Evolutionary conservation across 2,113 vertebrate species (phyloP), one percentile per base, ranked within the genome.

Genomic region (Sminthopsis crassicaudata): DNA sequence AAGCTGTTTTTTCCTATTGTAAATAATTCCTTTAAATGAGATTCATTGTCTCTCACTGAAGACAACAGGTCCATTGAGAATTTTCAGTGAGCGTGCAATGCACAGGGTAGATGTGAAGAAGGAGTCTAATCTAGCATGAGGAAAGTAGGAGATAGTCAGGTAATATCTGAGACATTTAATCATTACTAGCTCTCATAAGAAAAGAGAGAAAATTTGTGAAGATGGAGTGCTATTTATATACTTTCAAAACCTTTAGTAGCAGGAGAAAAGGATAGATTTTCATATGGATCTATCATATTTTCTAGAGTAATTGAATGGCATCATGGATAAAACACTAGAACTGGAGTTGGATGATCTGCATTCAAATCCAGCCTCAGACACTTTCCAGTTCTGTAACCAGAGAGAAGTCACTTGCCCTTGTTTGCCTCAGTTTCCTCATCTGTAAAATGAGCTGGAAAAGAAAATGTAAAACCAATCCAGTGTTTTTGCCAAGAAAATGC

Each of bases 21-120:
- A 98, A 98, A 97, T 98, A 98, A 98, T 98, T 96, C 94, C 95
- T 97, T 98, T 98, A 98, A 98, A 98, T 97, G 98, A 98, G 95
- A 90, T 67, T 54, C 94, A 98, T 98, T 98, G 98, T 98, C 96
- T 98, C 96, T 96, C 2, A 90, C 46, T 92, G 57, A 89, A 98
- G 91, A 98, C 98, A 99, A 98, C 96, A 98, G 96, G 55, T 97
- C 94, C 96, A 97, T 99, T 98, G 98, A 99, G 96, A 97, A 94
- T 94, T 94, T 96, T 90, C 53, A 97, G 95, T 55, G 54, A 95
- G 95, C 26, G 0, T 95, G 94, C 95, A 96, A 42, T 96, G 16
- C 48, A 96, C 95, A 96, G 88, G 95, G 19, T 96, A 92, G 96
- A 98, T 0, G 89, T 95, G 46, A 95, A 97, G 97, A 97, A 97